Base-by-base conservation (phyloP, 2,113 vertebrate genomes). In the Microtus oregoni region DNA sequence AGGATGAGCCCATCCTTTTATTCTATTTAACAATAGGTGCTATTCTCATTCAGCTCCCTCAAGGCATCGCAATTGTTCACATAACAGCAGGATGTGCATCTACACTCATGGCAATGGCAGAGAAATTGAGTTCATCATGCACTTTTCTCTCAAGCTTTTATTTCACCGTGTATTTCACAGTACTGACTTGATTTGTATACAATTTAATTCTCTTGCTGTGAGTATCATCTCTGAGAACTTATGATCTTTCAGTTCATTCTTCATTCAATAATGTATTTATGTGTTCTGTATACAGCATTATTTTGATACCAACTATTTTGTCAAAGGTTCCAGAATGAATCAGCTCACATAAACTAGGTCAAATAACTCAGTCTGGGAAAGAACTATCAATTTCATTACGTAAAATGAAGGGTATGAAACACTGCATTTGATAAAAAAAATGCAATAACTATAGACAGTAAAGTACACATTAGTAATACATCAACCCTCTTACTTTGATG, bases 251-350 rank as follows among this genome's bases (percentile, higher is more conserved):
- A 91, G 96, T 96, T 92, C 90, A 95, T 95, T 96, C 86, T 92
- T 97, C 86, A 96, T 96, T 90, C 88, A 97, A 79, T 96, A 97
- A 92, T 92, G 68, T 94, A 75, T 89, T 94, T 97, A 58, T 97
- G 50, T 94, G 89, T 89, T 97, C 94, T 94, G 47, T 94, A 72
- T 47, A 93, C 17, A 96, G 77, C 58, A 95, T 97, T 96, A 95
- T 95, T 97, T 96, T 95, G 94, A 96, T 95, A 94, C 20, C 85
- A 89, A 87, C 89, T 94, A 86, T 95, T 97, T 52, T 96, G 77
- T 89, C 63, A 94, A 92, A 94, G 92, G 22, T 83, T 87, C 58
- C 55, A 85, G 94, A 96, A 92, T 91, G 95, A 94, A 83, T 96
- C 90, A 95, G 67, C 91, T 96, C 50, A 76, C 77, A 47, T 85